phyloP scores from a whole-genome alignment of 2,888 invertebrate species.

The Epinotia ramella region DNA sequence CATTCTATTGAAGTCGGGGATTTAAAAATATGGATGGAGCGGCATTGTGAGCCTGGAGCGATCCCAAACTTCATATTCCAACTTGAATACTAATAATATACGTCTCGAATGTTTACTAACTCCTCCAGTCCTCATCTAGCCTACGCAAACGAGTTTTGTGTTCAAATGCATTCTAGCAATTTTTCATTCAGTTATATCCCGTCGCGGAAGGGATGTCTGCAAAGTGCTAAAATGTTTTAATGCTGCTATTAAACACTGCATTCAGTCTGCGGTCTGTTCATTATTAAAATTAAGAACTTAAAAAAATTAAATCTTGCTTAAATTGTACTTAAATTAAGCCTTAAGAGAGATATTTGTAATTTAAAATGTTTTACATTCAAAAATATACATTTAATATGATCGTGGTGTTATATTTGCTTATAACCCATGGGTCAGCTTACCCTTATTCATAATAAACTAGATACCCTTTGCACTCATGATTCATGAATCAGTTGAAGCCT shows the following conservation, averaged over 20 bases:
- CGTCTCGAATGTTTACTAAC: constrained; percentile 74
- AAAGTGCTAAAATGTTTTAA: constrained; percentile 42
- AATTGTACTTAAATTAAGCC: background rate
- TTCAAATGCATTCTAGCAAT: constrained; percentile 59
- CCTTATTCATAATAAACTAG: constrained; percentile 19
- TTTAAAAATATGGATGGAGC: constrained; percentile 41
- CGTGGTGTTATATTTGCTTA: background rate
- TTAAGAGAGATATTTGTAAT: background rate
- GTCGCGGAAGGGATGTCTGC: constrained; percentile 30
- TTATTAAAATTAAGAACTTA: constrained; percentile 16
- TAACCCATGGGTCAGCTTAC: constrained; percentile 1
- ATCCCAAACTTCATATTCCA: constrained; percentile 43
- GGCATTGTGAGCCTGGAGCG: constrained; percentile 45
- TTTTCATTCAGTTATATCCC: constrained; percentile 50
- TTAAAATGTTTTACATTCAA: background rate
- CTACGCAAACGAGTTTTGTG: constrained; percentile 54
- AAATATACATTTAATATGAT: background rate
- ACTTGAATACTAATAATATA: constrained; percentile 52
- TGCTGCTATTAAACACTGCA: constrained; percentile 36
- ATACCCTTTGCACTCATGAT: background rate
- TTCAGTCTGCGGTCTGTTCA: constrained; percentile 16
- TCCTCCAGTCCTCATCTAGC: constrained; percentile 56
- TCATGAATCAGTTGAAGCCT: background rate
- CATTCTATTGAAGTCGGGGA: constrained; percentile 34
- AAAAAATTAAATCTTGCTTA: background rate